Evolutionary conservation across 2,888 invertebrate species (phyloP), one percentile per base, ranked within the genome.

Genomic region (Dendrolimus houi): DNA sequence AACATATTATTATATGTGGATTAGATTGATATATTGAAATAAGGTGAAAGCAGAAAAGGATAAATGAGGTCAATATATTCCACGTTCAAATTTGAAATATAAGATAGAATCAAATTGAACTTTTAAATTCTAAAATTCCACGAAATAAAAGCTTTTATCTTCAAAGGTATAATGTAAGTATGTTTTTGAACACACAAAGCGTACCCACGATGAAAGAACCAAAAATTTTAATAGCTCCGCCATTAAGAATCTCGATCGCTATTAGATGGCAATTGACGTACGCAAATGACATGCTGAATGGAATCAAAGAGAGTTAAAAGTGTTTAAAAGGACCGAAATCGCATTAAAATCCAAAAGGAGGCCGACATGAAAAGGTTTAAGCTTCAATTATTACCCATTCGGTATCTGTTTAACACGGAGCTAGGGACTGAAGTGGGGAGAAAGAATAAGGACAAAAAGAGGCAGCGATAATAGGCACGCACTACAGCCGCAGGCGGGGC

Each of bases 361-460:
- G 40, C 59, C 61, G 54, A 62, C 64, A 59, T 60, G 84, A 85
- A 85, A 83, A 79, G 80, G 80, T 79, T 81, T 79, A 75, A 78
- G 76, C 79, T 76, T 76, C 86, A 86, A 87, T 86, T 82, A 85
- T 85, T 84, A 83, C 81, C 83, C 82, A 81, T 81, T 81, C 79
- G 78, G 79, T 86, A 85, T 87, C 86, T 83, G 82, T 85, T 81
- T 80, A 80, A 80, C 81, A 79, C 74, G 81, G 76, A 47, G 78
- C 72, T 68, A 64, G 72, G 70, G 74, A 69, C 66, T 74, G 81
- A 82, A 82, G 78, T 79, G 79, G 81, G 77, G 9, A 12, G 47
- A 12, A 9, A 47, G 47, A 47, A 9, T 47, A 47, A 9, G 47
- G 47, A 77, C 81, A 84, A 85, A 85, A 83, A 83, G 80, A 72